Conservation (phyloP, 2,888 invertebrate genomes). For the Chorisops tibialis region DNA sequence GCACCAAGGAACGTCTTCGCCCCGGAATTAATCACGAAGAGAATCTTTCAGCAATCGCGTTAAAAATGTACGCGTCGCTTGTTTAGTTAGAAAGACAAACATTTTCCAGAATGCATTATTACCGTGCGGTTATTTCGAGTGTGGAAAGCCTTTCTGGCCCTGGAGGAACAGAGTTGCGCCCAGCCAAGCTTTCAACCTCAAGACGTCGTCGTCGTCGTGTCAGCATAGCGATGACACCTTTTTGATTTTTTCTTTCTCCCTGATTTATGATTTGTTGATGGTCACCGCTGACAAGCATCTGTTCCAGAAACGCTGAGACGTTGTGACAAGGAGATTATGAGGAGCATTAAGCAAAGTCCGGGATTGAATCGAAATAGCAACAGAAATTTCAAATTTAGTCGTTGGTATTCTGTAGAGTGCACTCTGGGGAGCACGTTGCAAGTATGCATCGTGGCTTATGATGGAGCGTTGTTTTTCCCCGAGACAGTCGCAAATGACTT, state of each 20-base stretch:
- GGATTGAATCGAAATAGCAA: slow-evolving; percentile 1
- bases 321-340: background rate
- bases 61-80: too few species aligned
- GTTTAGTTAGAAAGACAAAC: too few species aligned
- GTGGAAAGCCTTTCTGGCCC: too few species aligned
- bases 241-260: slow-evolving; percentile 1
- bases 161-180: too few species aligned
- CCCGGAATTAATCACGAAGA: too few species aligned
- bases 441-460: background rate
- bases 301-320: background rate
- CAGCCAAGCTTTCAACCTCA: too few species aligned
- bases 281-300: slow-evolving; percentile 21
- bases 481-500: slow-evolving; percentile 6
- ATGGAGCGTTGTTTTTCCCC: background rate
- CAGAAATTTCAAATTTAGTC: background rate
- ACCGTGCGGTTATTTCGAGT: too few species aligned
- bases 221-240: slow-evolving; percentile 5
- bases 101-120: too few species aligned
- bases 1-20: too few species aligned
- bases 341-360: background rate
- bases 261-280: slow-evolving; percentile 25
- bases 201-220: too few species aligned
- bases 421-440: background rate
- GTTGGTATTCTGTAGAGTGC: too few species aligned
- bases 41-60: too few species aligned